Evolutionary conservation across 1,140 invertebrate genomes (phyloP).

Genomic region (Diprion similis): DNA sequence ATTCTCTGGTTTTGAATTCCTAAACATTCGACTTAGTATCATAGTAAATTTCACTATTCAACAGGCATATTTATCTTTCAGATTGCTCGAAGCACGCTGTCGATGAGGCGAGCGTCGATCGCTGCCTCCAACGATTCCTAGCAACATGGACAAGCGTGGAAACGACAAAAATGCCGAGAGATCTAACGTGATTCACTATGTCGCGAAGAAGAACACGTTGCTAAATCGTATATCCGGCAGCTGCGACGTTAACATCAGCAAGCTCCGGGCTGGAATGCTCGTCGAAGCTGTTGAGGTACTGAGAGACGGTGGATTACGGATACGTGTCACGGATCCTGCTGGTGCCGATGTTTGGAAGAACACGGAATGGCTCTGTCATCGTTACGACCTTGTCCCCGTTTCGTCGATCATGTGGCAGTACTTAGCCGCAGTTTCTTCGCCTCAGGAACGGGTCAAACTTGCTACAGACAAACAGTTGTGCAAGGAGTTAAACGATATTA

Average conservation of each 20-base stretch:
- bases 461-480: slow-evolving; percentile 57
- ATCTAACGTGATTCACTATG: slow-evolving; percentile 28
- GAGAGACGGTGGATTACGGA: slow-evolving; percentile 32
- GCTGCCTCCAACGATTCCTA: no score
- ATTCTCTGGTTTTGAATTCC: no score
- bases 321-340: slow-evolving; percentile 36
- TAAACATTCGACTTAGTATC: no score
- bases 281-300: slow-evolving; percentile 41
- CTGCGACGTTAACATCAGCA: slow-evolving; percentile 41
- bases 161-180: neutral
- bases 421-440: slow-evolving; percentile 57
- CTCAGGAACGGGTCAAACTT: slow-evolving; percentile 60
- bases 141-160: neutral
- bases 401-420: slow-evolving; percentile 58
- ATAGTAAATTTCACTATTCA: no score
- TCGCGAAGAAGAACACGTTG: slow-evolving; percentile 42
- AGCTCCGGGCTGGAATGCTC: slow-evolving; percentile 42
- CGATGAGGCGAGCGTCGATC: no score
- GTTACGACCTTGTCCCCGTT: slow-evolving; percentile 44
- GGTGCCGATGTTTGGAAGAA: slow-evolving; percentile 41
- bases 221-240: slow-evolving; percentile 38
- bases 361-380: slow-evolving; percentile 52
- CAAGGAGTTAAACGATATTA: slow-evolving; percentile 53
- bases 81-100: no score
- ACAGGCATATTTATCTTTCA: no score